phyloP scores from a whole-genome alignment of 2,113 vertebrate genomes.

The Nothoprocta perdicaria region DNA sequence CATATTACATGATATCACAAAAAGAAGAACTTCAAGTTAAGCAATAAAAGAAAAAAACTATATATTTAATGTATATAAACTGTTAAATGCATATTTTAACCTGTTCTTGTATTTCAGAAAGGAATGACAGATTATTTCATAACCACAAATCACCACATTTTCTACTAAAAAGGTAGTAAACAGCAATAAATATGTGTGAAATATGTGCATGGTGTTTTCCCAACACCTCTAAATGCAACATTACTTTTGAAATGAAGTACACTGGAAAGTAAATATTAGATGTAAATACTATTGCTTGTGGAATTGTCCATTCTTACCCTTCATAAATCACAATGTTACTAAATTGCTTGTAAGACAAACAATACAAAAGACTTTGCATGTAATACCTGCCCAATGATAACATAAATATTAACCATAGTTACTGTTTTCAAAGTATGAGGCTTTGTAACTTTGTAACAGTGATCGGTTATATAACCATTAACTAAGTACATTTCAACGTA shows the following conservation, averaged over 20 bases:
- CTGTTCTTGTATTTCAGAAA: not conserved
- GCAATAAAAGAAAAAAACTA: not conserved
- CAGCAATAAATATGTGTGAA: not conserved
- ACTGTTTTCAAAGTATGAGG: slow-evolving; percentile 60
- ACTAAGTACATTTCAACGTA: not conserved
- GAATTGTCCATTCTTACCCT: slow-evolving; percentile 73
- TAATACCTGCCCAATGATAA: slow-evolving; percentile 35
- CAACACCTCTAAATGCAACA: slow-evolving; percentile 39
- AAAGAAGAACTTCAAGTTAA: not conserved
- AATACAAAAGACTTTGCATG: slow-evolving; percentile 55
- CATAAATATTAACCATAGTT: slow-evolving; percentile 35
- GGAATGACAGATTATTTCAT: not conserved
- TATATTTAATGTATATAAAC: not conserved
- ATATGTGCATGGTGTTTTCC: not conserved
- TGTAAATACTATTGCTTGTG: slow-evolving; percentile 62
- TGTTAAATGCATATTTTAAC: not conserved
- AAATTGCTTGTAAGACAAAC: slow-evolving; percentile 66
- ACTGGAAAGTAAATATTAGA: slow-evolving; percentile 69
- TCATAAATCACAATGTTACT: slow-evolving; percentile 77
- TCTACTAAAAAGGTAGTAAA: not conserved
- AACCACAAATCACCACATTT: not conserved
- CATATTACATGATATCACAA: not conserved
- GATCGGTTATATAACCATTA: slow-evolving; percentile 31
- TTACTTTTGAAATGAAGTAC: slow-evolving; percentile 73
- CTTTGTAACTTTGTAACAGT: not conserved